These are phyloP conservation scores for Eurystomus glaucurus DNA, from an alignment of 2,797 vertebrate genomes.

Conservation along the genomic window DNA sequence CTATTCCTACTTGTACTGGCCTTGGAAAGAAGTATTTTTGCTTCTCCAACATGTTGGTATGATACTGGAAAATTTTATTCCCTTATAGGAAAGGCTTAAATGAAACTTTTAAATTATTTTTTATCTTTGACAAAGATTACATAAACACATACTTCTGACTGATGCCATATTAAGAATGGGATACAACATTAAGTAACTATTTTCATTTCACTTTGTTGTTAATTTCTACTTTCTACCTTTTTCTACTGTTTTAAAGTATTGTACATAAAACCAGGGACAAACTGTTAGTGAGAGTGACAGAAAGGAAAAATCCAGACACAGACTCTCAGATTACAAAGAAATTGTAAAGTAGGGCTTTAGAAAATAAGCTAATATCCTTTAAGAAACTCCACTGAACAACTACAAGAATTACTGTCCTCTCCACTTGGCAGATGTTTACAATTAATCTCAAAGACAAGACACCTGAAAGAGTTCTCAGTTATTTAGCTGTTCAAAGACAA, in stretches of 20 bases:
- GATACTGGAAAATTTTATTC: background rate
- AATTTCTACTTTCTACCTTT: background rate
- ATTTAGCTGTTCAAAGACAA: conserved; percentile 29
- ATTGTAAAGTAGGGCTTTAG: background rate
- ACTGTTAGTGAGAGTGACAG: background rate
- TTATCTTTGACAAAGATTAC: background rate
- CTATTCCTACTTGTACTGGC: background rate
- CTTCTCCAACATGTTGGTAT: background rate
- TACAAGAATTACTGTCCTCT: background rate
- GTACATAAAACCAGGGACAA: background rate
- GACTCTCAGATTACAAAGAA: background rate
- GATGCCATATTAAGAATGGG: background rate
- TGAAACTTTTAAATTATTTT: background rate
- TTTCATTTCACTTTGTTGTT: background rate
- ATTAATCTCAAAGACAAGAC: conserved; percentile 12
- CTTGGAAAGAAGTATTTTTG: conserved; percentile 27
- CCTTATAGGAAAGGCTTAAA: background rate
- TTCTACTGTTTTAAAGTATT: background rate
- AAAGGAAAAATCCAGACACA: background rate
- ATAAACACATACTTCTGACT: background rate
- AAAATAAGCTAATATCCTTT: background rate
- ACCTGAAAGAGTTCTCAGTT: conserved; percentile 13
- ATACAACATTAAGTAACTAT: background rate
- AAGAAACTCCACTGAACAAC: background rate
- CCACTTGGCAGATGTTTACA: background rate